Conservation (phyloP, 30 jellyfish, hydroid and myxozoan species). For the Turritopsis dohrnii region DNA sequence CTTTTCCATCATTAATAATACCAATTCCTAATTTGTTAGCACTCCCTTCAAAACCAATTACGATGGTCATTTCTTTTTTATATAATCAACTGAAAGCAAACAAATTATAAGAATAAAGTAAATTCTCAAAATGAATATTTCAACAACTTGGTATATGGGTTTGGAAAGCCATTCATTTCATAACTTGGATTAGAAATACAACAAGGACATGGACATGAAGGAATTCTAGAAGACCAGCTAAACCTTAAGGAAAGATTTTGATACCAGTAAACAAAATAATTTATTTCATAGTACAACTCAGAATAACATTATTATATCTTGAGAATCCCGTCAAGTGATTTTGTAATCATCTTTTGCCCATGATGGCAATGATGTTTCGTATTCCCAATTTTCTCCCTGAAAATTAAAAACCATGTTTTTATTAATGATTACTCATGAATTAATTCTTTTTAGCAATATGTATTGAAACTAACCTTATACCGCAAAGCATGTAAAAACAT, state of each 20-base stretch:
- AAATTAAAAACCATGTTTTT: neutral
- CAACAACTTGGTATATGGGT: no score
- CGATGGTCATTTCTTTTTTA: slow-evolving; percentile 74
- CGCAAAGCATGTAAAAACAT: slow-evolving; percentile 82
- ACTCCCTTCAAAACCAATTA: slow-evolving; percentile 97
- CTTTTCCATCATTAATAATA: slow-evolving; percentile 72
- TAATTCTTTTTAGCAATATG: no score
- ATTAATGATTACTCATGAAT: no score
- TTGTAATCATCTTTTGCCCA: slow-evolving; percentile 71
- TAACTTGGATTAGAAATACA: no score
- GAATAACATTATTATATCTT: neutral
- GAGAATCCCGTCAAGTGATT: neutral
- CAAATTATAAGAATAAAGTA: neutral
- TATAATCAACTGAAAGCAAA: neutral
- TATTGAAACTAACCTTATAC: no score
- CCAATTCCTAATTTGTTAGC: slow-evolving; percentile 98
- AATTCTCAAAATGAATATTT: neutral
- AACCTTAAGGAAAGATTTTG: no score
- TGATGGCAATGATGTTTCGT: slow-evolving; percentile 48
- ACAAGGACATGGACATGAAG: neutral
- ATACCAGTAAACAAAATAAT: no score
- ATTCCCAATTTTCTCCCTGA: slow-evolving; percentile 79
- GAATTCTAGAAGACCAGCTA: neutral
- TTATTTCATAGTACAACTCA: no score
- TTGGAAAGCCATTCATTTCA: no score